phyloP scores from a whole-genome alignment of 64 coral and sea anemone genomes.

The Acropora yongei region DNA sequence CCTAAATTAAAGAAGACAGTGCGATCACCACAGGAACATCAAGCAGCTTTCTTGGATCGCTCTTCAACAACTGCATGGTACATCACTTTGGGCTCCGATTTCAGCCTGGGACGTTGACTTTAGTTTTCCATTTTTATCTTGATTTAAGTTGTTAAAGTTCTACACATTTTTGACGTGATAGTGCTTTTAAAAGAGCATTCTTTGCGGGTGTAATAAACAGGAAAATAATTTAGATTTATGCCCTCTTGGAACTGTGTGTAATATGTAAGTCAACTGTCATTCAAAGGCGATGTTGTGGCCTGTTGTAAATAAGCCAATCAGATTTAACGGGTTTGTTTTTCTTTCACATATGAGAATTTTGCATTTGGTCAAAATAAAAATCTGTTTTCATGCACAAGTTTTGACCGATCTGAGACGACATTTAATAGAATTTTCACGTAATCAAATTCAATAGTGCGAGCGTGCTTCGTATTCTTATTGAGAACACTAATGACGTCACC shows the following conservation, averaged over 20 bases:
- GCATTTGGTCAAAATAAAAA: conserved; percentile 3
- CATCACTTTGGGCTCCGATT: neutral
- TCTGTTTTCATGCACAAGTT: neutral
- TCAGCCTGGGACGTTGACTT: neutral
- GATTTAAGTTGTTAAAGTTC: neutral
- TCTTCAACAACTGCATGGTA: conserved; percentile 13
- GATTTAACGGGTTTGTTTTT: neutral
- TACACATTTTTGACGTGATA: neutral
- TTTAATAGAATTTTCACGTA: neutral
- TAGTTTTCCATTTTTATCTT: neutral
- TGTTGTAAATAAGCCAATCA: conserved; percentile 10
- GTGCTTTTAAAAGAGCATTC: neutral
- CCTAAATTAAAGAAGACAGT: neutral
- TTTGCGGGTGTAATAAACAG: neutral
- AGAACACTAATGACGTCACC: neutral
- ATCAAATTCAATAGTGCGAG: neutral
- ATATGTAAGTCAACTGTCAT: neutral
- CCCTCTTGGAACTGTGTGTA: neutral
- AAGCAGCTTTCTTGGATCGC: conserved; percentile 13
- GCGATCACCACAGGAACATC: neutral
- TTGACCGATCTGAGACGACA: neutral
- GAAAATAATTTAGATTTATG: conserved; percentile 14
- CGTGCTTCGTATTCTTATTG: neutral
- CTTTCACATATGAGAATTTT: conserved; percentile 9
- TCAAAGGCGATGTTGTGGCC: neutral